Evolutionary conservation across 2,113 vertebrate species (phyloP).

Genomic region (Emydocephalus ijimae): DNA sequence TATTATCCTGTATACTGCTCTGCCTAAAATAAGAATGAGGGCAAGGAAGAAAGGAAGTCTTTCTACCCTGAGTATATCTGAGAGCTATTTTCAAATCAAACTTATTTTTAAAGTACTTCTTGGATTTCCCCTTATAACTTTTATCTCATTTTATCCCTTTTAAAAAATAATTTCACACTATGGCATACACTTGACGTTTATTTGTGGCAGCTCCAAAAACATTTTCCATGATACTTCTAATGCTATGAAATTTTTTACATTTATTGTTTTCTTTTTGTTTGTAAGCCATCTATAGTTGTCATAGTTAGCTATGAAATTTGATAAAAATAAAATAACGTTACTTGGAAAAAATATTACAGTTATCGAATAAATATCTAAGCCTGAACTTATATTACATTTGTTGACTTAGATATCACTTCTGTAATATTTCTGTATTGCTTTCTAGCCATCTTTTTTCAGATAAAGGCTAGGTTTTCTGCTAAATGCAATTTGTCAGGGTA

Average conservation of each 20-base stretch:
- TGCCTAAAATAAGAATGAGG: not conserved
- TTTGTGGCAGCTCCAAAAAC: constrained; percentile 24
- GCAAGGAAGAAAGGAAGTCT: not conserved
- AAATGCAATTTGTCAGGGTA: not conserved
- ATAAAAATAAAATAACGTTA: not conserved
- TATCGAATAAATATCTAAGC: not conserved
- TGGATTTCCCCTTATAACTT: not conserved
- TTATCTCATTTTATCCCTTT: not conserved
- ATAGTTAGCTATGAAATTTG: not conserved
- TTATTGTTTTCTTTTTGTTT: not conserved
- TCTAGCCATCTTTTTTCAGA: constrained; percentile 27
- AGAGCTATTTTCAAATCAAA: not conserved
- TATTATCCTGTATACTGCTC: not conserved
- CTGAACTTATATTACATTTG: not conserved
- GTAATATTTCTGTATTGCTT: constrained; percentile 17
- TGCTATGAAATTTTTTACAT: not conserved
- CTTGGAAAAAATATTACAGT: not conserved
- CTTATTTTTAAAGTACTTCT: not conserved
- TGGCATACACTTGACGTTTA: not conserved
- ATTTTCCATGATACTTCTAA: not conserved
- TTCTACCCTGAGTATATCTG: not conserved
- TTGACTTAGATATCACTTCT: not conserved
- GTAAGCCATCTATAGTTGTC: not conserved
- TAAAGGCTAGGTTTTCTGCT: not conserved
- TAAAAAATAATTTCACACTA: not conserved